Conservation (phyloP, 2,797 vertebrate species). For the Myotis planiceps region DNA sequence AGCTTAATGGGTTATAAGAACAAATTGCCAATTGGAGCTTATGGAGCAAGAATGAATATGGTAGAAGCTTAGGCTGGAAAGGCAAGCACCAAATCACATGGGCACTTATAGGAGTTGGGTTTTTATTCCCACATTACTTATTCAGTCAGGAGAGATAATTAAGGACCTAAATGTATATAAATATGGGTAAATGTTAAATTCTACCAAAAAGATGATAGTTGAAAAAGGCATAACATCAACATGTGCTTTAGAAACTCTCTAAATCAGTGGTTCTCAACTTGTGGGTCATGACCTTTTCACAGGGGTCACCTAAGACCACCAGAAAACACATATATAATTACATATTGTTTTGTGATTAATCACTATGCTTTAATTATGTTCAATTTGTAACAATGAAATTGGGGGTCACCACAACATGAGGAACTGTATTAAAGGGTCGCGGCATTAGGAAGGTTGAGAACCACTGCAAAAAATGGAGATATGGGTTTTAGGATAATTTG, state of each 20-base stretch:
- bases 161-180: neutral
- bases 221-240: neutral
- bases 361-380: too few species aligned
- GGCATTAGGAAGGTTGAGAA: too few species aligned
- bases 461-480: neutral
- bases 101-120: neutral
- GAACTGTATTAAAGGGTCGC: too few species aligned
- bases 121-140: neutral
- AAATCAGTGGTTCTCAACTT: too few species aligned
- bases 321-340: too few species aligned
- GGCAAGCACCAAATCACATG: neutral
- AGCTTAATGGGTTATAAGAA: neutral
- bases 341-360: too few species aligned
- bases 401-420: too few species aligned
- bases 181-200: neutral
- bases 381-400: too few species aligned
- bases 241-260: neutral
- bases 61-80: neutral
- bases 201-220: neutral
- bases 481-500: neutral
- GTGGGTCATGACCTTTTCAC: too few species aligned
- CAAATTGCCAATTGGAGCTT: neutral
- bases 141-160: neutral
- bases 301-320: too few species aligned
- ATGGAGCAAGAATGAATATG: neutral